phyloP scores from a whole-genome alignment of 2,113 vertebrate genomes.

The Entomyzon cyanotis region DNA sequence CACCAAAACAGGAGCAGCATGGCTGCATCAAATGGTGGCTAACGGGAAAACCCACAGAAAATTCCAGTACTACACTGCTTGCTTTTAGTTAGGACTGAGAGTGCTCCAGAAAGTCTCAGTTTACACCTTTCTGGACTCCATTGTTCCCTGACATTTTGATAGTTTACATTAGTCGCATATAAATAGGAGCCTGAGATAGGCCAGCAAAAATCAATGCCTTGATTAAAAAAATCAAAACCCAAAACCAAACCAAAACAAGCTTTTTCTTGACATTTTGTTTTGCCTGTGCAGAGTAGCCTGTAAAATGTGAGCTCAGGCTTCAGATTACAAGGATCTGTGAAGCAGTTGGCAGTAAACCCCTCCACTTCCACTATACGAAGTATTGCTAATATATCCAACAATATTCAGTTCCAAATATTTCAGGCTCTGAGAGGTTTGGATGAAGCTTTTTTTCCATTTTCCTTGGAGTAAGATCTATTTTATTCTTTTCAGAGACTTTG shows the following conservation, averaged over 20 bases:
- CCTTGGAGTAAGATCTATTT: neutral
- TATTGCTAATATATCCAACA: neutral
- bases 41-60: neutral
- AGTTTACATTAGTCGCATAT: neutral
- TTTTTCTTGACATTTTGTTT: neutral
- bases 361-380: neutral
- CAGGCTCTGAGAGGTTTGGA: neutral
- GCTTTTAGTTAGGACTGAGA: neutral
- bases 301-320: neutral
- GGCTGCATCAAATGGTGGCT: neutral
- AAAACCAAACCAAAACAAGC: neutral
- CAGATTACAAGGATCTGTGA: neutral
- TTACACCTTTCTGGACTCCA: neutral
- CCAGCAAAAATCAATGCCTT: neutral
- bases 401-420: neutral
- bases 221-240: neutral
- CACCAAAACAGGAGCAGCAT: neutral
- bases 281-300: neutral
- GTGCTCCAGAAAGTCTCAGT: neutral
- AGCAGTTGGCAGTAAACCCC: neutral
- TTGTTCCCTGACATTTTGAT: neutral
- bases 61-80: neutral
- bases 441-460: neutral
- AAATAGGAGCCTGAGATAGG: neutral
- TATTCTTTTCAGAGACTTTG: neutral